Evolutionary conservation across 2,113 vertebrate genomes (phyloP).

Genomic region (Lanius ludovicianus): DNA sequence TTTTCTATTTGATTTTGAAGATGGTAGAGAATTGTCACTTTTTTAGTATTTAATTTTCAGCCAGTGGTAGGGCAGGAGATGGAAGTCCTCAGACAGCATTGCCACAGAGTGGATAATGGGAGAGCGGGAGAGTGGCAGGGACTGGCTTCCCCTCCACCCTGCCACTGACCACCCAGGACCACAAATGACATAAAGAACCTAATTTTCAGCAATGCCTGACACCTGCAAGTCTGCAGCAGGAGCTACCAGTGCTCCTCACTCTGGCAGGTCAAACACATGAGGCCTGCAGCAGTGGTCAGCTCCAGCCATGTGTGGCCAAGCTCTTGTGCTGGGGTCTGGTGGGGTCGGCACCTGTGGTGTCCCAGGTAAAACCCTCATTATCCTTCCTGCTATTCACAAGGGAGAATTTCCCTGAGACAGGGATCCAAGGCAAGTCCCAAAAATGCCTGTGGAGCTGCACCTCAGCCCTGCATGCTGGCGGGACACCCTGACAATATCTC

Average conservation of each 20-base stretch:
- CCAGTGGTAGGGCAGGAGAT: not conserved
- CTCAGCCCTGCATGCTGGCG: fast-evolving
- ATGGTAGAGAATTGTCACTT: not conserved
- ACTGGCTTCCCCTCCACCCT: not conserved
- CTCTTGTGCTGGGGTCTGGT: no score
- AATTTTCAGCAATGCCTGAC: not conserved
- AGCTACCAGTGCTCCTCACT: fast-evolving
- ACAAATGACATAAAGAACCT: not conserved
- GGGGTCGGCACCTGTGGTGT: no score
- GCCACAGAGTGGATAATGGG: not conserved
- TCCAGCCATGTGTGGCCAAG: fast-evolving
- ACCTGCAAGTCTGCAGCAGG: not conserved
- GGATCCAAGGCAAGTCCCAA: not conserved
- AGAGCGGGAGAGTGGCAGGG: fast-evolving
- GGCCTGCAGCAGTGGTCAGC: fast-evolving
- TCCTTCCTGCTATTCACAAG: not conserved
- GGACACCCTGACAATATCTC: fast-evolving
- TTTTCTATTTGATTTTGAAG: not conserved
- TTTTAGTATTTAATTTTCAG: not conserved
- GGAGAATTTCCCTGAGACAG: not conserved
- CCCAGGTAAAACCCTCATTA: not conserved
- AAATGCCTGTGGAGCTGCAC: not conserved
- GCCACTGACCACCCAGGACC: not conserved
- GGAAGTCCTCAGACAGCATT: not conserved
- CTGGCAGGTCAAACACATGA: fast-evolving